Evolutionary conservation across 2,113 vertebrate species (phyloP), one percentile per base, ranked within the genome.

Genomic region (Spermophilus dauricus): DNA sequence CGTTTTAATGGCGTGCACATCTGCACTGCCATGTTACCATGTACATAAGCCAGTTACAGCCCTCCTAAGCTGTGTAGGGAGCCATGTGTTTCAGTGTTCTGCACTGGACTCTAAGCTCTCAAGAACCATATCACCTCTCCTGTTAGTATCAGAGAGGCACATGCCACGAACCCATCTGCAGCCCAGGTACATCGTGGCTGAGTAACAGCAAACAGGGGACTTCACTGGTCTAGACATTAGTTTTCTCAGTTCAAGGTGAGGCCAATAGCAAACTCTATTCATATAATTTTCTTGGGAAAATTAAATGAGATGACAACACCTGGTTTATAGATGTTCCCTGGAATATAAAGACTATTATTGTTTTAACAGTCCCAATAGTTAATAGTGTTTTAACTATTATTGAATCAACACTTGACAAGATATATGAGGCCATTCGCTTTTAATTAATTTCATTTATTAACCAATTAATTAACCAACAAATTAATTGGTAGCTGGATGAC

Each of bases 21-120:
- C 26, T 39, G 20, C 26, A 8, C 0, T 61, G n/a, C 17, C 17
- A 11, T 42, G 13, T 48, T 17, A 30, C n/a, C 58, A 13, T 20
- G 14, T 2, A 1, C 1, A 2, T 14, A 8, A 1, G 1, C 39
- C 22, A 37, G 22, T 51, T 56, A 32, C 0, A 39, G 4, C 8
- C 11, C 3, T 91, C n/a, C 14, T 72, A 51, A 42, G 26, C 3
- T 51, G 4, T 2, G 4, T 34, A 22, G 48, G 75, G 51, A 20
- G 10, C 63, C 8, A 10, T 48, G 42, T 56, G 20, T 90, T 56
- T 32, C 48, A 11, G 3, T 32, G 7, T 48, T 20, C 53, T n/a
- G 32, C 3, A 42, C 75, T n/a, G 24, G 17, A 56, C 20, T 51
- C 14, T 8, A 4, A 12, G 14, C 32, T 70, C 17, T 65, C 5